phyloP scores from a whole-genome alignment of 2,797 vertebrate genomes.

The Xiphorhynchus erythropygius region DNA sequence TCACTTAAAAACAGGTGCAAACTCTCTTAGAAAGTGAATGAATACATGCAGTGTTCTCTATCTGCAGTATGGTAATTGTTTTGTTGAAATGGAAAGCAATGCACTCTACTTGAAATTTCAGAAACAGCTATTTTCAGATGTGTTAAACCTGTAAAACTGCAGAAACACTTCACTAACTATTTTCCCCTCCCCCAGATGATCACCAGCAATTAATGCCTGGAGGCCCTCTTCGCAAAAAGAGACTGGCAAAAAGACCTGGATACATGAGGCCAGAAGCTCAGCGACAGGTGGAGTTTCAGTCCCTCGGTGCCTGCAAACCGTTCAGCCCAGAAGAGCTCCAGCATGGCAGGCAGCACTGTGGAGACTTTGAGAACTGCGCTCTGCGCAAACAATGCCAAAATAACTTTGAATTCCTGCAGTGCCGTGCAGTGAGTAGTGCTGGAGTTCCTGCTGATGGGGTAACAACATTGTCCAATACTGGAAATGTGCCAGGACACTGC shows the following conservation, averaged over 20 bases:
- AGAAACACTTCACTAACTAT: neutral
- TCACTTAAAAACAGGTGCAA: neutral
- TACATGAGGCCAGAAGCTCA: constrained; percentile 80
- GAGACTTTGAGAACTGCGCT: neutral
- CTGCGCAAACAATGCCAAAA: neutral
- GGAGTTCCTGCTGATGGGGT: neutral
- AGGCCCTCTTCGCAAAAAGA: constrained; percentile 68
- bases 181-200: constrained; percentile 10
- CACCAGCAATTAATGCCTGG: constrained; percentile 57
- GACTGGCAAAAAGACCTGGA: constrained; percentile 79
- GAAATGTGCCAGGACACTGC: neutral
- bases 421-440: neutral
- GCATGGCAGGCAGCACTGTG: neutral
- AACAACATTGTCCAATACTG: rapidly evolving
- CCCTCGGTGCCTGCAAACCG: neutral
- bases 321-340: neutral
- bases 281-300: constrained; percentile 41
- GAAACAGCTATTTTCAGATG: neutral
- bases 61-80: neutral
- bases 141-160: neutral
- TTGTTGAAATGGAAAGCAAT: neutral
- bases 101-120: neutral
- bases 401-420: neutral
- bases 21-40: neutral
- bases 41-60: neutral